These are phyloP conservation scores for Daubentonia madagascariensis DNA, from an alignment of 2,113 vertebrate genomes.

Conservation along the genomic window DNA sequence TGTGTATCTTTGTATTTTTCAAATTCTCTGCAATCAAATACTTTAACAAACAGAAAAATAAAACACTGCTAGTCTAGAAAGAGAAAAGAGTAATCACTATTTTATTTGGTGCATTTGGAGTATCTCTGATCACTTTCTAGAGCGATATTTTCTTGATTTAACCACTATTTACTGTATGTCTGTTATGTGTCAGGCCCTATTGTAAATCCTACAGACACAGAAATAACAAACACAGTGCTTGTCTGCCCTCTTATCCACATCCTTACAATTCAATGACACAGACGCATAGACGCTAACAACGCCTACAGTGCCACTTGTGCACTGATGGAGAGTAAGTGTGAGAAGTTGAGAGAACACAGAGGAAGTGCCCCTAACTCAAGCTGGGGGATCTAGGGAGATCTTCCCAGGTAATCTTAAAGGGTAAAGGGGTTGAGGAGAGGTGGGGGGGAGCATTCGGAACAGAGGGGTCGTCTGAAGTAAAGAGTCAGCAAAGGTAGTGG, in stretches of 20 bases:
- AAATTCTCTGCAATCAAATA: constrained; percentile 1
- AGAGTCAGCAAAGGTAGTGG: neutral
- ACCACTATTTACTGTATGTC: neutral
- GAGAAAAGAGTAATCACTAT: neutral
- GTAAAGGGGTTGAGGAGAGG: neutral
- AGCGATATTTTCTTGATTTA: neutral
- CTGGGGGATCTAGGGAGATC: neutral
- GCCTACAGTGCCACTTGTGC: accelerated
- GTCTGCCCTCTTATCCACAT: neutral
- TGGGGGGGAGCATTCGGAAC: neutral
- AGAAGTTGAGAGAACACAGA: neutral
- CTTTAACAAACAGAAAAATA: neutral
- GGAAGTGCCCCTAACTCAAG: neutral
- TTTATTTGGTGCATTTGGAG: neutral
- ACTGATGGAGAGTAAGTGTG: neutral
- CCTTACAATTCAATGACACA: neutral
- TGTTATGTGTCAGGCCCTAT: neutral
- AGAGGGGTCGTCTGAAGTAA: neutral
- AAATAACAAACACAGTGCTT: neutral
- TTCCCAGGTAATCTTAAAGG: neutral
- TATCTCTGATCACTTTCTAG: neutral
- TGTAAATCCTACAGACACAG: neutral
- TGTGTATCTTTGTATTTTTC: neutral
- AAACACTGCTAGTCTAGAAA: neutral
- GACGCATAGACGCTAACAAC: neutral